Base-by-base conservation (phyloP, 2,888 invertebrate species). In the Ectropis crepuscularia region DNA sequence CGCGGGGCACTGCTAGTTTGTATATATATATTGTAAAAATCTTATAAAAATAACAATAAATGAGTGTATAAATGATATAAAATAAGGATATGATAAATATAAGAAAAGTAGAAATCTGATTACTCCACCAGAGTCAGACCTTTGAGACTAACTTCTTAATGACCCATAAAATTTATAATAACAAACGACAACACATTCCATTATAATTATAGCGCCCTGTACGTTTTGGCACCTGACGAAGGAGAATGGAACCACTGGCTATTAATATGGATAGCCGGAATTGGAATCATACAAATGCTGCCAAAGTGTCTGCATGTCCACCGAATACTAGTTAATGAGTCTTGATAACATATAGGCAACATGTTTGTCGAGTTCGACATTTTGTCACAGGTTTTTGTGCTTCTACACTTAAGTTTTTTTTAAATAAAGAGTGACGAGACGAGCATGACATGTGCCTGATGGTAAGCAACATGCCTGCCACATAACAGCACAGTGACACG, bases 201-300 rank as follows among this genome's bases (percentile, higher is more conserved):
- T 0, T 37, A 10, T 55, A 55, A 60, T 57, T 53, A 47, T 54
- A 63, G 49, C 63, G 49, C 43, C 48, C 58, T 63, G 43, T 63
- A 42, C 43, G 54, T 51, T 64, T 64, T 64, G 64, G 64, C 64
- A 60, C 42, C 37, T 38, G 47, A 7, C 63, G 55, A 64, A 60
- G 57, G 60, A 57, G 60, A 64, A 51, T 57, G 49, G 49, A 53
- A 63, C 45, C 48, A 47, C 49, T n/a, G 5, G n/a, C 50, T 63
- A 55, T 59, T 42, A 63, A 63, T 63, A 59, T 43, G 58, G 45
- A 12, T 39, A 36, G 38, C 37, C 46, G 47, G n/a, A 53, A 28
- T 43, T 12, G 45, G 47, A 57, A 57, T 57, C 50, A 38, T 38
- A 53, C 10, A 7, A 45, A 47, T 39, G 57, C 57, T 63, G 63